These are phyloP conservation scores for Allolobophora icterica DNA, from an alignment of 2,888 invertebrate species.

Conservation along the genomic window DNA sequence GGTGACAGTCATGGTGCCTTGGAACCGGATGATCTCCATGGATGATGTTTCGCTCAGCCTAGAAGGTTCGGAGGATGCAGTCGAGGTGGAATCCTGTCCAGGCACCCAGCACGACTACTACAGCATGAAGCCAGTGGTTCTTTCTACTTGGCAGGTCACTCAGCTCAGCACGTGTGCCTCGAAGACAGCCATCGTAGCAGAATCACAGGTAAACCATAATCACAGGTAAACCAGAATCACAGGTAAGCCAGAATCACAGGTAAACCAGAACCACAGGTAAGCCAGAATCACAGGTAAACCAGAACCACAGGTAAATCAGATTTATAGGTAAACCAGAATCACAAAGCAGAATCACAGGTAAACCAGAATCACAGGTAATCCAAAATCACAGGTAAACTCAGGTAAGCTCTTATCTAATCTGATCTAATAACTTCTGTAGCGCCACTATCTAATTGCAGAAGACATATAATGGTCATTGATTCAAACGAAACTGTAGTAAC, in stretches of 20 bases:
- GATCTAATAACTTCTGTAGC: too few relatives aligned
- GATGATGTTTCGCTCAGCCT: constrained; percentile 44
- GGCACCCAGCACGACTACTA: constrained; percentile 58
- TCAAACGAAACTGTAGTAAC: too few relatives aligned
- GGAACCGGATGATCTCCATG: constrained; percentile 87
- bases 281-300: constrained; percentile 41
- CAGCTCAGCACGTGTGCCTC: constrained; percentile 64
- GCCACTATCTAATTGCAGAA: too few relatives aligned
- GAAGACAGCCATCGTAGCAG: constrained; percentile 61
- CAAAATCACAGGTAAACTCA: too few relatives aligned
- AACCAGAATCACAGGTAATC: too few relatives aligned
- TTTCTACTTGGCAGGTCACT: constrained; percentile 65
- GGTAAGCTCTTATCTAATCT: too few relatives aligned
- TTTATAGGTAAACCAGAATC: too few relatives aligned
- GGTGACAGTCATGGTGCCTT: constrained; percentile 73
- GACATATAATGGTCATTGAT: too few relatives aligned
- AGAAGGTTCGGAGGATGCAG: neutral
- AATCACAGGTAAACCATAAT: constrained; percentile 58
- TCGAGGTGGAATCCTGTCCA: constrained; percentile 50
- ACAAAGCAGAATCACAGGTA: too few relatives aligned
- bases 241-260: constrained; percentile 52
- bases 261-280: constrained; percentile 64
- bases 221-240: constrained; percentile 60
- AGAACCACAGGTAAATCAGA: constrained; percentile 60
- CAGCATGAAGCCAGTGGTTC: constrained; percentile 58